These are phyloP conservation scores for Pinctada fucata DNA, from an alignment of 2,888 invertebrate genomes.

Conservation along the genomic window DNA sequence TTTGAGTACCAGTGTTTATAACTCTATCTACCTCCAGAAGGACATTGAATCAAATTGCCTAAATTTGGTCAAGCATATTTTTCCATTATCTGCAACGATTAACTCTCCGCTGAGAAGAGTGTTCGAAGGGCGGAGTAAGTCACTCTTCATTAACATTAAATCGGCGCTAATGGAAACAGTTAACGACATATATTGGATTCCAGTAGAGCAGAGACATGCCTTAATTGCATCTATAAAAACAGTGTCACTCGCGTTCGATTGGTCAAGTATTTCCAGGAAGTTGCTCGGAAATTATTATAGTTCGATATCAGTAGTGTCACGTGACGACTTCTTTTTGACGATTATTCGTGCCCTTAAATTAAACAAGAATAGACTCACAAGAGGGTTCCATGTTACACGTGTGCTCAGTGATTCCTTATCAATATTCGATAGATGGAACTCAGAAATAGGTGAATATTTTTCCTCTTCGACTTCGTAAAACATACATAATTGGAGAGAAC, in stretches of 20 bases:
- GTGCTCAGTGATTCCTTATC: conserved; percentile 19
- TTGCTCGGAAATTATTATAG: not conserved
- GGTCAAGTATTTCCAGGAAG: conserved; percentile 3
- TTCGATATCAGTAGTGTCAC: not conserved
- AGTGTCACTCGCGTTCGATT: conserved; percentile 26
- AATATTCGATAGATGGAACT: conserved; percentile 20
- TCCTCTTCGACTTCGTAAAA: too few relatives aligned
- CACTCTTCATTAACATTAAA: conserved; percentile 24
- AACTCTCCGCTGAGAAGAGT: conserved; percentile 3
- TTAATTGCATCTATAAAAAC: conserved; percentile 16
- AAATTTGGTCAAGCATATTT: conserved; percentile 16
- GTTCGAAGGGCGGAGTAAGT: conserved; percentile 18
- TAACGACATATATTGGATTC: conserved; percentile 37
- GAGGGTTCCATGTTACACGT: conserved; percentile 22
- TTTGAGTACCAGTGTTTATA: conserved; percentile 30
- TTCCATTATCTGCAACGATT: conserved; percentile 33
- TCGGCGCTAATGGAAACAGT: conserved; percentile 26
- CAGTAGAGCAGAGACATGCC: conserved; percentile 25
- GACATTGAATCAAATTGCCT: conserved; percentile 25
- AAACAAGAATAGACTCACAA: conserved; percentile 18
- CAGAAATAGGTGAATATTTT: conserved; percentile 23
- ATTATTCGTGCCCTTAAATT: conserved; percentile 22
- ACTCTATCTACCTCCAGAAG: not conserved
- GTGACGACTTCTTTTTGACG: conserved; percentile 8
- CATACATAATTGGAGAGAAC: too few relatives aligned